Conservation (phyloP, 2,113 vertebrate species). For the Sylvietta virens region DNA sequence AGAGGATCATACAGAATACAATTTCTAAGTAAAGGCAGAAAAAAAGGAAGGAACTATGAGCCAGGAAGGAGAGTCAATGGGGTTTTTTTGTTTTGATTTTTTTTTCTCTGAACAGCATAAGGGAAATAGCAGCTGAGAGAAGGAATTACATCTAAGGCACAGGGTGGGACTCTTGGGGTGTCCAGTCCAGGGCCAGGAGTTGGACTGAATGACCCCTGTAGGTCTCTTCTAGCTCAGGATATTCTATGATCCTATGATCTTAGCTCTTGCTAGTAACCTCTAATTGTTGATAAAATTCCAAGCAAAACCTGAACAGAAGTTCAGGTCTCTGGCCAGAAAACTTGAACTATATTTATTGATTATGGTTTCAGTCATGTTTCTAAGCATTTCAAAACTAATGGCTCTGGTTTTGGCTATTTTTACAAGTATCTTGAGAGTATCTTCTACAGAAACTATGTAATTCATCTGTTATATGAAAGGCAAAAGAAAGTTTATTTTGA, state of each 20-base stretch:
- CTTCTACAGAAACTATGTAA: background rate
- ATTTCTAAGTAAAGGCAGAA: background rate
- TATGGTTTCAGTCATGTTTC: background rate
- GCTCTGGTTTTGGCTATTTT: background rate
- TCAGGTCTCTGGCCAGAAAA: background rate
- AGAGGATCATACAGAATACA: background rate
- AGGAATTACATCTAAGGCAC: background rate
- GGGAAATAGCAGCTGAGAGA: background rate
- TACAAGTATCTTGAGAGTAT: background rate
- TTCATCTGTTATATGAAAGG: background rate
- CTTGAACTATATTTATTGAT: background rate
- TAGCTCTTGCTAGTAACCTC: background rate
- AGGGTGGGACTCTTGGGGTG: background rate
- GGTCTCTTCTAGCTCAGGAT: background rate
- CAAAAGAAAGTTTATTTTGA: background rate
- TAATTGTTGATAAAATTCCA: background rate
- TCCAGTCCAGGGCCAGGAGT: background rate
- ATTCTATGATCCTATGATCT: background rate
- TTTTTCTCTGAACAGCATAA: background rate
- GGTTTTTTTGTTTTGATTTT: too few relatives aligned
- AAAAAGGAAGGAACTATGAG: conserved; percentile 1
- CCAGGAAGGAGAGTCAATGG: background rate
- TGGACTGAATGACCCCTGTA: background rate
- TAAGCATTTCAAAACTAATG: background rate
- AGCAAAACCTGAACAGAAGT: background rate